Evolutionary conservation across 2,797 vertebrate species (phyloP).

Genomic region (Crax fasciolata): DNA sequence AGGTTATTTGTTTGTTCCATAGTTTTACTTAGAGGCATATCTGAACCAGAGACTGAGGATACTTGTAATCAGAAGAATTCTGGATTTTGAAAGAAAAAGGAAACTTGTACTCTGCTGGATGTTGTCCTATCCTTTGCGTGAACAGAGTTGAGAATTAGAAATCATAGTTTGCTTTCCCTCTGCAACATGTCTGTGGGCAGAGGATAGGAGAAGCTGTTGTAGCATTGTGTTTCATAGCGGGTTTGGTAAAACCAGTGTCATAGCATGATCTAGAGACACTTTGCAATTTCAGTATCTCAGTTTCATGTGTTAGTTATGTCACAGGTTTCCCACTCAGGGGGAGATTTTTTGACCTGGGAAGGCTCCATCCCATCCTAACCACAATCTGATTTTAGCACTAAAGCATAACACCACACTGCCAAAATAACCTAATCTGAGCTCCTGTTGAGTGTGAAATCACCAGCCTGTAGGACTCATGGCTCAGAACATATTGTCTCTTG

Average conservation of each 20-base stretch:
- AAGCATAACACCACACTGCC: neutral
- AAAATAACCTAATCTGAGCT: neutral
- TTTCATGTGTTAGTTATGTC: neutral
- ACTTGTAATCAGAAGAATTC: neutral
- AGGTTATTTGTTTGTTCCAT: neutral
- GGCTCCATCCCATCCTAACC: neutral
- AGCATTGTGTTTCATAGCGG: neutral
- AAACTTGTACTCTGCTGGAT: neutral
- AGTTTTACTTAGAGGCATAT: neutral
- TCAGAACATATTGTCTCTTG: neutral
- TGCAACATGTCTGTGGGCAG: accelerated
- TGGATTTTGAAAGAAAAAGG: neutral
- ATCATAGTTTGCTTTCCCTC: neutral
- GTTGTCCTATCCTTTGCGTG: neutral
- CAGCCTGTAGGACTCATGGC: too few relatives aligned
- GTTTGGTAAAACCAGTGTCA: accelerated
- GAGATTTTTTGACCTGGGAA: neutral
- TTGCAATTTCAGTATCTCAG: neutral
- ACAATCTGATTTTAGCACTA: neutral
- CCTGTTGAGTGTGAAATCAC: neutral
- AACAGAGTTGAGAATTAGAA: neutral
- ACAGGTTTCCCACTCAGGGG: neutral
- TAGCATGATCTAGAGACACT: accelerated
- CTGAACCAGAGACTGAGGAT: neutral
- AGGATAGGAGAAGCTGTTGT: neutral